Evolutionary conservation across 2,113 vertebrate species (phyloP).

Genomic region (Pardalotus punctatus): DNA sequence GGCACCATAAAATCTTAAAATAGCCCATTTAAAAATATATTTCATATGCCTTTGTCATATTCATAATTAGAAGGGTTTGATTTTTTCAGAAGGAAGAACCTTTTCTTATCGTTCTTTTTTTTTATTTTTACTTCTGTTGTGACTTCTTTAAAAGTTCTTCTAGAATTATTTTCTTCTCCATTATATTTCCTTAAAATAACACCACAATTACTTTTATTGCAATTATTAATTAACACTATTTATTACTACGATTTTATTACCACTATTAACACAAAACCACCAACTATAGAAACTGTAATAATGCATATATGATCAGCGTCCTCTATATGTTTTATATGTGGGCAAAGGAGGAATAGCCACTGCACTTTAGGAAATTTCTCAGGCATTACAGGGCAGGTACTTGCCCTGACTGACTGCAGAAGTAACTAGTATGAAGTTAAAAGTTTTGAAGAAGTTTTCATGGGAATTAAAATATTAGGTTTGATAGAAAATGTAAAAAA

Average conservation of each 20-base stretch:
- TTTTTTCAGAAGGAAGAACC: conserved; percentile 68
- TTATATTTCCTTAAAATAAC: conserved; percentile 39
- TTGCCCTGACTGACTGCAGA: background rate
- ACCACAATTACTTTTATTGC: background rate
- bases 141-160: conserved; percentile 74
- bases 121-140: conserved; percentile 75
- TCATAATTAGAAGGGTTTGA: conserved; percentile 66
- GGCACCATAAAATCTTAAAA: background rate
- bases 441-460: background rate
- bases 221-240: background rate
- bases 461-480: background rate
- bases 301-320: background rate
- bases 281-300: background rate
- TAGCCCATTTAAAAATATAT: background rate
- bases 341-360: background rate
- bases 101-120: too few relatives aligned
- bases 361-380: background rate
- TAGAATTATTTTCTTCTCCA: conserved; percentile 60
- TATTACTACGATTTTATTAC: background rate
- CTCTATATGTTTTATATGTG: background rate
- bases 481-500: background rate
- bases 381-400: background rate
- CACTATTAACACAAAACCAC: background rate
- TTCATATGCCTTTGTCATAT: conserved; percentile 67
- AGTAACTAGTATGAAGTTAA: background rate